Percentiles rank a stretch among this genome's conserved stretches.
Evolutionary conservation across 2,797 vertebrate species (phyloP).

Genomic region (Artibeus lituratus): DNA sequence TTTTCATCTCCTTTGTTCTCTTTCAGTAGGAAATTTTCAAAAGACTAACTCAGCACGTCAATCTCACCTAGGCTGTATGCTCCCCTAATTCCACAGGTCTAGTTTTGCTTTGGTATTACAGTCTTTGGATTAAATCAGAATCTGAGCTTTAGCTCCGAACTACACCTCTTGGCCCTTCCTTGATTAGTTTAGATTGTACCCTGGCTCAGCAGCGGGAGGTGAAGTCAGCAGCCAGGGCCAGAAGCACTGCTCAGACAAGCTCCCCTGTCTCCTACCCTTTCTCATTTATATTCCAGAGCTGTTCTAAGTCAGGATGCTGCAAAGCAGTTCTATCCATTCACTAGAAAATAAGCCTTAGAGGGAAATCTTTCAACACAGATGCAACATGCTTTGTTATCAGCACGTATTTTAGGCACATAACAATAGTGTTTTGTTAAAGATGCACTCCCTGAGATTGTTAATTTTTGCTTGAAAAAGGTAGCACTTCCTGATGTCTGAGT

Average conservation of each 20-base stretch:
- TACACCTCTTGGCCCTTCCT: conserved; percentile 61
- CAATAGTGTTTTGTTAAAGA: conserved; percentile 58
- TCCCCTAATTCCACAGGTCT: conserved; percentile 44
- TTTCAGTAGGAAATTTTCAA: conserved; percentile 54
- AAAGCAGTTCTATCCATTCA: conserved; percentile 69
- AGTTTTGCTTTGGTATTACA: conserved; percentile 54
- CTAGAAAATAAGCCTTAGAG: conserved; percentile 78
- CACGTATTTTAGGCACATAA: conserved; percentile 70
- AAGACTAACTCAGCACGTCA: conserved; percentile 13
- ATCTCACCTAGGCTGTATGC: not conserved
- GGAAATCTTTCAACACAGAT: conserved; percentile 70
- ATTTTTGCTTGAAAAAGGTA: conserved; percentile 60
- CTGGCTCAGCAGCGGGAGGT: conserved; percentile 39
- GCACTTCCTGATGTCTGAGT: conserved; percentile 50
- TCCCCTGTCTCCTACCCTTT: not conserved
- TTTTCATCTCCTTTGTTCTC: conserved; percentile 30
- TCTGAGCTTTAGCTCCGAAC: conserved; percentile 59
- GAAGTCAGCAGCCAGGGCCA: conserved; percentile 52
- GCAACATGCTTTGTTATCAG: conserved; percentile 64
- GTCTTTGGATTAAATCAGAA: conserved; percentile 70
- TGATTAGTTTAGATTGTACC: conserved; percentile 62
- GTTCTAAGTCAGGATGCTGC: conserved; percentile 64
- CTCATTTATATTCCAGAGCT: conserved; percentile 76
- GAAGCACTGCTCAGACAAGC: not conserved
- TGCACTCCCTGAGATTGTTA: conserved; percentile 41